Evolutionary conservation across 2,797 vertebrate species (phyloP).

Genomic region (Phrynocephalus forsythii): DNA sequence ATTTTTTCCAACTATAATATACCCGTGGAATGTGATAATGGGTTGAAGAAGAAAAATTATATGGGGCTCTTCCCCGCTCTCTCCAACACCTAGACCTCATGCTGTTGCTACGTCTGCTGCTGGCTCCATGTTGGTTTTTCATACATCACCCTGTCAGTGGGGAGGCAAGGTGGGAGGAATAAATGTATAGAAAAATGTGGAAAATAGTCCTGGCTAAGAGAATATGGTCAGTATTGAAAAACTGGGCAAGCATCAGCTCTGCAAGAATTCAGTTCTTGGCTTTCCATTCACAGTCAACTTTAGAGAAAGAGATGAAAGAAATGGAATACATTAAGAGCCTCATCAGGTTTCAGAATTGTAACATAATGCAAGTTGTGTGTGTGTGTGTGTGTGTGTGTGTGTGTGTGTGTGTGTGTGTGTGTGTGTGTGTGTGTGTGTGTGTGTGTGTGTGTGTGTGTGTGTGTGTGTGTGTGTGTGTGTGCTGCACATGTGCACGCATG

Average conservation of each 20-base stretch:
- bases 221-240: conserved; percentile 51
- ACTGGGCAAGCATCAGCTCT: conserved; percentile 37
- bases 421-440: not conserved
- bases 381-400: not conserved
- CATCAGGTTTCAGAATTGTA: conserved; percentile 4
- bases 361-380: not conserved
- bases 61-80: conserved; percentile 42
- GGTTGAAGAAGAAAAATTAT: conserved; percentile 69
- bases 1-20: conserved; percentile 54
- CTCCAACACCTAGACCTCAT: conserved; percentile 68
- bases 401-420: no score
- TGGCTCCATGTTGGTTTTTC: conserved; percentile 65
- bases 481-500: no score
- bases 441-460: not conserved
- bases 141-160: conserved; percentile 63
- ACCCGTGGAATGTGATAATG: conserved; percentile 56
- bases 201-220: conserved; percentile 56
- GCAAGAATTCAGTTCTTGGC: conserved; percentile 55
- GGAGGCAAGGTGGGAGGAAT: conserved; percentile 24
- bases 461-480: not conserved
- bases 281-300: conserved; percentile 4
- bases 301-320: not conserved
- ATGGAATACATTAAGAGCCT: not conserved
- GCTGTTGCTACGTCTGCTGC: conserved; percentile 63
- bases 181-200: conserved; percentile 27